phyloP scores from a whole-genome alignment of 1,140 invertebrate genomes.

The Sitophilus oryzae region DNA sequence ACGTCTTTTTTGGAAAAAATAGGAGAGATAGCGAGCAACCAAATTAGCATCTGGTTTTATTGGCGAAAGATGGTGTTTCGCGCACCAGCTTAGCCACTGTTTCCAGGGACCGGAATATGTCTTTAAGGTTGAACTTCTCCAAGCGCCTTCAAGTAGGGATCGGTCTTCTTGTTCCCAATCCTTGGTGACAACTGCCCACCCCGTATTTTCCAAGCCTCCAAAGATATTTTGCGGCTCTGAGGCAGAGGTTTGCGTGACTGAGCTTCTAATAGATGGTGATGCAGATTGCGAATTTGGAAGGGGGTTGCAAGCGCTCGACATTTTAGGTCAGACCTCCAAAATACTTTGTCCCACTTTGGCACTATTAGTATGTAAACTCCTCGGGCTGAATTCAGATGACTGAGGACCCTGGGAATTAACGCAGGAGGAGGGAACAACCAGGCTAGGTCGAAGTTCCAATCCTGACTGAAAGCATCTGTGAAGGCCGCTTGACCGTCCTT shows the following conservation, averaged over 20 bases:
- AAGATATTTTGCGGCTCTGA: neutral
- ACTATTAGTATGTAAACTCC: conserved; percentile 33
- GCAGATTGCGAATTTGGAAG: conserved; percentile 25
- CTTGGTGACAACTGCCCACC: neutral
- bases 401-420: conserved; percentile 31
- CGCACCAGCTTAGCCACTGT: conserved; percentile 1
- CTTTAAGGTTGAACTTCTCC: neutral
- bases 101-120: conserved; percentile 15
- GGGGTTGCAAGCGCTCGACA: conserved; percentile 29
- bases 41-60: neutral
- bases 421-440: conserved; percentile 30
- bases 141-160: neutral
- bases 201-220: conserved; percentile 17
- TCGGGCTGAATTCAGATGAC: conserved; percentile 25
- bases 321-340: conserved; percentile 39
- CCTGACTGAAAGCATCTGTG: conserved; percentile 27
- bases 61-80: neutral
- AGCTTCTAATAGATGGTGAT: conserved; percentile 9
- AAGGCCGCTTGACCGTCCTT: conserved; percentile 18
- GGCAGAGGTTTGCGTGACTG: neutral
- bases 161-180: neutral
- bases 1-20: conserved; percentile 11
- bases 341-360: conserved; percentile 38
- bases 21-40: conserved; percentile 4
- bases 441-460: conserved; percentile 14